Conservation (phyloP, 1,140 invertebrate genomes). For the Pseudobourletiella spinata region DNA sequence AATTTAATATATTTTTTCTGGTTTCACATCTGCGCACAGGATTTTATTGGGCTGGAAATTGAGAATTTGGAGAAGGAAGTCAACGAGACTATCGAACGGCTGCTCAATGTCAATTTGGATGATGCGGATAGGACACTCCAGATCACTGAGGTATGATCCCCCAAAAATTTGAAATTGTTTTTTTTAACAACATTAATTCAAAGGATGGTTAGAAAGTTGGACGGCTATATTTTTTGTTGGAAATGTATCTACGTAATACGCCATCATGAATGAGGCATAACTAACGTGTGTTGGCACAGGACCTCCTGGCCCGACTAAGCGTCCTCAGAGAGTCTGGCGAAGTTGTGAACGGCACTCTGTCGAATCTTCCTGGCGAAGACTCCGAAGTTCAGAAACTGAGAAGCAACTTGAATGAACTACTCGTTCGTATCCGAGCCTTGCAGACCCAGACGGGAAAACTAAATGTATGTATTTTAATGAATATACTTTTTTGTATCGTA, state of each 20-base stretch:
- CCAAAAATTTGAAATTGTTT: too few species aligned
- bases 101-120: conserved; percentile 2
- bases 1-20: too few species aligned
- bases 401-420: conserved; percentile 18
- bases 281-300: too few species aligned
- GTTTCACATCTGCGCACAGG: neutral
- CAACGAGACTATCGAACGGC: neutral
- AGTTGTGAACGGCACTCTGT: conserved; percentile 21
- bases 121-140: conserved; percentile 10
- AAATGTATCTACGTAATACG: too few species aligned
- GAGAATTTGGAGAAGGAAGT: conserved; percentile 3
- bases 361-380: conserved; percentile 16
- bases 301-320: conserved; percentile 19
- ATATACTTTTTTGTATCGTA: too few species aligned
- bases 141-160: neutral
- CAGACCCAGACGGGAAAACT: conserved; percentile 21
- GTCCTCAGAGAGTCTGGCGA: conserved; percentile 20
- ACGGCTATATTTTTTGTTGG: too few species aligned
- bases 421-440: conserved; percentile 11
- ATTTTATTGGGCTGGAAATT: neutral
- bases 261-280: too few species aligned
- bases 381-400: conserved; percentile 11
- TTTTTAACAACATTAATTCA: too few species aligned
- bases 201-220: too few species aligned
- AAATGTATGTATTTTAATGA: conserved; percentile 4